Conservation (phyloP, 2,797 vertebrate species). For the Bryconaethiops microstoma region DNA sequence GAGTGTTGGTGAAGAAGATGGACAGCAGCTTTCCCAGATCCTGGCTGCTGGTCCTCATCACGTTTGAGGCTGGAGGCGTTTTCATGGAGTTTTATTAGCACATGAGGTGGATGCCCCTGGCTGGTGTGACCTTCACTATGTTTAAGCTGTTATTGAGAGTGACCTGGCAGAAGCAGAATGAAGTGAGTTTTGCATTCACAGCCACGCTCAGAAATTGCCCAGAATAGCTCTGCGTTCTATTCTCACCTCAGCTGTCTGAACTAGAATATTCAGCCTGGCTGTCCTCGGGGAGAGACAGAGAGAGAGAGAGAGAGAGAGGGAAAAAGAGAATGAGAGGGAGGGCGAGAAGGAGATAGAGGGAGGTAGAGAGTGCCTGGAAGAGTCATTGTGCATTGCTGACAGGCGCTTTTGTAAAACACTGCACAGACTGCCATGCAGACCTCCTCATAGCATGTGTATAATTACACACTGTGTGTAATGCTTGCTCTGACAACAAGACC, state of each 20-base stretch:
- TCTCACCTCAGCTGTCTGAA: constrained; percentile 41
- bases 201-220: constrained; percentile 25
- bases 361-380: background rate
- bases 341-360: background rate
- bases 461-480: constrained; percentile 50
- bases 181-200: constrained; percentile 35
- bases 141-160: constrained; percentile 47
- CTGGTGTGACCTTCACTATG: constrained; percentile 36
- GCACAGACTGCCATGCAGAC: constrained; percentile 18
- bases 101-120: constrained; percentile 8
- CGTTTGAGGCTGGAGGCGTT: background rate
- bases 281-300: constrained; percentile 1
- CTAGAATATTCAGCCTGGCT: constrained; percentile 33
- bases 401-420: constrained; percentile 50
- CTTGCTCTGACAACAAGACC: constrained; percentile 26
- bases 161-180: constrained; percentile 27
- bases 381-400: constrained; percentile 48
- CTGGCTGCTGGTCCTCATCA: background rate
- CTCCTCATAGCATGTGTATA: constrained; percentile 47
- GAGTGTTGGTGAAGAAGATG: background rate
- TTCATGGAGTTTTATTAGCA: constrained; percentile 24
- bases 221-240: constrained; percentile 36
- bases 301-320: constrained; percentile 2
- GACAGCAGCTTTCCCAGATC: background rate
- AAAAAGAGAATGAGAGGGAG: constrained; percentile 4